Evolutionary conservation across 2,888 invertebrate species (phyloP), one percentile per base, ranked within the genome.

Genomic region (Teleogryllus oceanicus): DNA sequence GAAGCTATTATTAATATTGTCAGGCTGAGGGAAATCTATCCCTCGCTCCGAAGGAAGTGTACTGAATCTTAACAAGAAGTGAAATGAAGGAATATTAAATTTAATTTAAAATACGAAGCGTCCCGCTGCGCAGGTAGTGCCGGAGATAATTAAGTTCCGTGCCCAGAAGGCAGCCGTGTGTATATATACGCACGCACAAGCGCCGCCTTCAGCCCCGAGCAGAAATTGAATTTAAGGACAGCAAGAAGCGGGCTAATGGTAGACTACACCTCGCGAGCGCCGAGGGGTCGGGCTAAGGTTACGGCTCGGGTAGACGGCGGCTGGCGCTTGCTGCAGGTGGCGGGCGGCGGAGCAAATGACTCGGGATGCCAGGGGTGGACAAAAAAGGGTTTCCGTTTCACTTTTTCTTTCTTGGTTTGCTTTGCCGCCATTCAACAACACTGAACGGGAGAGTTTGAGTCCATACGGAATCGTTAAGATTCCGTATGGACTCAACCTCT

Each of bases 41-140:
- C 24, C 24, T 24, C 4, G 24, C 24, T 24, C 62, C 18, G 62
- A 62, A 18, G 12, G 18, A 62, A 62, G 62, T 62, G 24, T 24
- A 24, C 62, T 62, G 16, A 62, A 62, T 18, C 18, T 18, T 62
- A 75, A 76, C 75, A 78, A 80, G 78, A 78, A 74, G 51, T 80
- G 78, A 78, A 80, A 80, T 51, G 80, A 78, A 62, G 79, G 80
- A 77, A 74, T n/a, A 21, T 74, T 77, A 78, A 80, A 80, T 80
- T 80, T 51, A 80, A 78, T 78, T 80, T 80, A 80, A 80, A 78
- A 79, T 75, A 79, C 75, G 50, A 21, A 75, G 75, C 79, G 49
- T 62, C 62, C 62, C 62, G 62, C 62, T 13, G 62, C 62, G 18
- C 62, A 62, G 62, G 62, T 62, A 62, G 24, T 2, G 62, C 62